Conservation (phyloP, 2,888 invertebrate genomes). For the Sepioteuthis lessoniana region DNA sequence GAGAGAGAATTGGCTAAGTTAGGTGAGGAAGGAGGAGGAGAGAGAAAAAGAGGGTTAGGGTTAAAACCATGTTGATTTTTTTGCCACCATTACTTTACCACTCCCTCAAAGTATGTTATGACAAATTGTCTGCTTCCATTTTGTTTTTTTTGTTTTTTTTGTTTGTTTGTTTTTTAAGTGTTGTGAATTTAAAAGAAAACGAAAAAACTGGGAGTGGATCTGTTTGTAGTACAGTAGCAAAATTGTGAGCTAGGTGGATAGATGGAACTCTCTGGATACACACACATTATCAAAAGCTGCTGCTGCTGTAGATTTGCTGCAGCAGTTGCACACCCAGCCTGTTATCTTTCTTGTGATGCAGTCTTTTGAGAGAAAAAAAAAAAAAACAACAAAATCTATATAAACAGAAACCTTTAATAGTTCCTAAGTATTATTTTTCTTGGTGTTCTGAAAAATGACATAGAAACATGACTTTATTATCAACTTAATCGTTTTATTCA, state of each 20-base stretch:
- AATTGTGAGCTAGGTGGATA: slow-evolving; percentile 12
- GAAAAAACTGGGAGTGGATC: background rate
- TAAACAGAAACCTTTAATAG: background rate
- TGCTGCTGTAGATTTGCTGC: background rate
- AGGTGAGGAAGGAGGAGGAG: background rate
- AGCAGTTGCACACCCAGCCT: background rate
- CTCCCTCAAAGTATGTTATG: background rate
- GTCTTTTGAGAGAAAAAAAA: background rate
- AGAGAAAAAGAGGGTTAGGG: background rate
- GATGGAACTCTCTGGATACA: slow-evolving; percentile 14
- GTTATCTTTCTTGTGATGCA: slow-evolving; percentile 33
- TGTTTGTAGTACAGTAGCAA: slow-evolving; percentile 20
- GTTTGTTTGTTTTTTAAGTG: background rate
- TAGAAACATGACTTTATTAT: background rate
- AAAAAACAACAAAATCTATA: background rate
- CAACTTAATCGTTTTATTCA: background rate
- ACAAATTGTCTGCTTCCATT: background rate
- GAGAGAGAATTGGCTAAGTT: background rate
- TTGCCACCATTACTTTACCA: background rate
- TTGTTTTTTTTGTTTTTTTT: background rate
- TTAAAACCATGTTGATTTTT: background rate
- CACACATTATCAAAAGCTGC: background rate
- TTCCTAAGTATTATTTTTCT: slow-evolving; percentile 33
- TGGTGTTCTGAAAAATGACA: slow-evolving; percentile 12
- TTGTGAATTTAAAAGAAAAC: background rate